A percentile compares a stretch with the other conserved stretches of the same genome.
phyloP scores from a whole-genome alignment of 2,797 vertebrate species.

The Lindbergichthys nudifrons region DNA sequence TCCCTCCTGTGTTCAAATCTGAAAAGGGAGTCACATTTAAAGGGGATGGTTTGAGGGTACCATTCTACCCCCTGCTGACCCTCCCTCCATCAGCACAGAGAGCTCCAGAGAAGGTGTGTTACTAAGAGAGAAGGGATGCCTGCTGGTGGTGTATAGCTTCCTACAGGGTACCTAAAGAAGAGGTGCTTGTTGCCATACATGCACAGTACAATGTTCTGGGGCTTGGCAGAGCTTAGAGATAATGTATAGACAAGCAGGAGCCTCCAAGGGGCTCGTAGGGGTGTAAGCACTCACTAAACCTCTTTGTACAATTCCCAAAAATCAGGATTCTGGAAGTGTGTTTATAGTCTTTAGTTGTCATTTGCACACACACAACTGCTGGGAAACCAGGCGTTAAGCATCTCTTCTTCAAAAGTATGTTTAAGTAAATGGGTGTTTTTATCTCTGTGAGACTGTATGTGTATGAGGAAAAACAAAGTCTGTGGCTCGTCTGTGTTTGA shows the following conservation, averaged over 20 bases:
- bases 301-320: constrained; percentile 51
- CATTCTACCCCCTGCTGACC: constrained; percentile 19
- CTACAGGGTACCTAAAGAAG: constrained; percentile 47
- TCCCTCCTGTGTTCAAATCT: constrained; percentile 33
- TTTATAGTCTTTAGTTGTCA: constrained; percentile 33
- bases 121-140: constrained; percentile 21
- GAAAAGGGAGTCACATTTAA: constrained; percentile 60
- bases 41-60: constrained; percentile 43
- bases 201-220: constrained; percentile 46
- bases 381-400: constrained; percentile 54
- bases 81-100: constrained; percentile 38
- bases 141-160: constrained; percentile 73
- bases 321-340: constrained; percentile 48
- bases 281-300: constrained; percentile 49
- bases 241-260: constrained; percentile 42
- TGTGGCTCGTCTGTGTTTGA: constrained; percentile 72
- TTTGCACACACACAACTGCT: constrained; percentile 52
- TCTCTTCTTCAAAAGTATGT: constrained; percentile 55
- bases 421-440: constrained; percentile 50
- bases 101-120: constrained; percentile 24
- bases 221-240: constrained; percentile 42
- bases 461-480: constrained; percentile 34
- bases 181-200: constrained; percentile 52
- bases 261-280: constrained; percentile 59
- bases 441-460: constrained; percentile 53